Conservation (phyloP, 2,113 vertebrate species). For the Megaceryle torquata region DNA sequence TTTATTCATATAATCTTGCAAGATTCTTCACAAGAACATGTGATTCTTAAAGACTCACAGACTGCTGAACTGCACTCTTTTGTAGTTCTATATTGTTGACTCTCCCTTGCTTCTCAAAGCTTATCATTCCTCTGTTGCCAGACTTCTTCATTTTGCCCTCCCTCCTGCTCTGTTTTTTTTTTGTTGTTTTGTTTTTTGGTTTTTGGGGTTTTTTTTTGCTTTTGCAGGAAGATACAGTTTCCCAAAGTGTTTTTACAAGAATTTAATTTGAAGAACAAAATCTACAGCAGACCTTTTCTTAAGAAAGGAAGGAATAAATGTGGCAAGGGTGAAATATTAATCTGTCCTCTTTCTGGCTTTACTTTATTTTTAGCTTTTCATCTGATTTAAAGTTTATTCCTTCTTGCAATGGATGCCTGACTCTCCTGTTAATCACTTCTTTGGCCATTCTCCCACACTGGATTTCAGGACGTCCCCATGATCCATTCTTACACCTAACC, state of each 20-base stretch:
- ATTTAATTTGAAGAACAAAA: background rate
- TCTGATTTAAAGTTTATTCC: background rate
- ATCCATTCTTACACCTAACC: background rate
- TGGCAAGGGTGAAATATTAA: background rate
- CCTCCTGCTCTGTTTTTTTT: rapidly evolving
- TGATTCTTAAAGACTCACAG: background rate
- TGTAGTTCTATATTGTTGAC: background rate
- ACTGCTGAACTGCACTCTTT: background rate
- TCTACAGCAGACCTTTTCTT: background rate
- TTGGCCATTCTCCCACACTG: background rate
- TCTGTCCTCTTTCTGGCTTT: background rate
- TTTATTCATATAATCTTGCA: background rate
- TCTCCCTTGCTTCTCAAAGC: background rate
- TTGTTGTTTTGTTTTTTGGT: too few relatives aligned
- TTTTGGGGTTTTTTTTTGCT: background rate
- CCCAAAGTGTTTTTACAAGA: background rate
- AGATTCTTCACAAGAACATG: background rate
- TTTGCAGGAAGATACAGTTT: background rate
- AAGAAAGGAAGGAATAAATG: background rate
- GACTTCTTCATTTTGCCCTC: background rate
- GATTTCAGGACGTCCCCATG: background rate
- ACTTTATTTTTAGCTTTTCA: background rate
- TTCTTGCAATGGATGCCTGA: background rate
- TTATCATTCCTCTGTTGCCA: background rate
- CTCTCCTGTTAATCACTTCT: background rate